These are phyloP conservation scores for honey bee (Apis mellifera) DNA, from an alignment of 1,140 invertebrate genomes.

Conservation along the genomic window Amel_HAv3.1 CM009935.2:9384001-9384500, in stretches of 20 bases:
- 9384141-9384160: slow-evolving; percentile 87
- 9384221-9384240: slow-evolving; percentile 83
- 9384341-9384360: slow-evolving; percentile 88
- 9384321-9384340: slow-evolving; percentile 86
- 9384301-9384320: slow-evolving; percentile 87
- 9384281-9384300: slow-evolving; percentile 84
- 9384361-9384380: slow-evolving; percentile 85
- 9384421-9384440: slow-evolving; percentile 85
- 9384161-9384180: slow-evolving; percentile 85
- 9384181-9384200: slow-evolving; percentile 84
- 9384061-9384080: slow-evolving; percentile 84
- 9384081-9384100: slow-evolving; percentile 87
- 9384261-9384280: slow-evolving; percentile 85
- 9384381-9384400: slow-evolving; percentile 83
- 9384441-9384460: slow-evolving; percentile 81
- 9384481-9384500: slow-evolving; percentile 68
- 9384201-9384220: slow-evolving; percentile 84
- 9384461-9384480: slow-evolving; percentile 72
- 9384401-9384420: slow-evolving; percentile 80
- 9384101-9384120: slow-evolving; percentile 83
- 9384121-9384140: slow-evolving; percentile 85
- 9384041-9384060: slow-evolving; percentile 88
- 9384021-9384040: slow-evolving; percentile 88
- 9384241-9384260: slow-evolving; percentile 86
- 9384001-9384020: slow-evolving; percentile 62